Base-by-base conservation (phyloP, 2,888 invertebrate genomes). In the Coelopa pilipes region DNA sequence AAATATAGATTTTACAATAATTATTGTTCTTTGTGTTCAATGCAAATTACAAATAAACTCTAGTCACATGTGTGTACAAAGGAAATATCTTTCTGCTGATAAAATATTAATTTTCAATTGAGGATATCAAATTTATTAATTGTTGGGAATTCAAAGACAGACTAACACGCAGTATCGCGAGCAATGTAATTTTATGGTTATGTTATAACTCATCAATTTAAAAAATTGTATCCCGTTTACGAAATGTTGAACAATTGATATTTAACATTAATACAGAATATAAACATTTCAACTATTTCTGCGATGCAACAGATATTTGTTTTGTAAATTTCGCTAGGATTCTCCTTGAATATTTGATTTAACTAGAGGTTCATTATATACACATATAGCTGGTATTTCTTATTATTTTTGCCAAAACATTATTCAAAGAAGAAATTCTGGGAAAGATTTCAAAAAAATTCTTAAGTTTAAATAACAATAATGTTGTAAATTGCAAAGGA, bases 21-120 rank as follows among this genome's bases (percentile, higher is more conserved):
- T 69, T 69, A 69, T 59, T 59, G 57, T 69, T 69, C 57, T 59
- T 47, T 69, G 59, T 55, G 17, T 45, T 69, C 24, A 69, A 57
- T 50, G 59, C 34, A 34, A 59, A 47, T 68, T 50, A 55, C 68
- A 65, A 46, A 47, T 19, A 17, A 65, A 1, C 46, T 65, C 19
- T 65, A 46, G 19, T 11, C 34, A 47, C 13, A 65, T 47, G 13
- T 65, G 17, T 46, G 63, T 17, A 46, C 12, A 46, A 5, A 19
- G n/a, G 19, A 17, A 19, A 21, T 50, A 21, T 50, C 1, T 24
- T 12, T 21, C 9, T 62, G 60, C 24, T 5, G 63, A n/a, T 65
- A 13, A 49, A 66, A 21, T 47, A 47, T 21, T 47, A 46, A 12
- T 19, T 49, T 13, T 13, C 34, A 45, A 34, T 34, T 34, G 7